Conservation (phyloP, 2,113 vertebrate species). For the Dissostichus mawsoni region DNA sequence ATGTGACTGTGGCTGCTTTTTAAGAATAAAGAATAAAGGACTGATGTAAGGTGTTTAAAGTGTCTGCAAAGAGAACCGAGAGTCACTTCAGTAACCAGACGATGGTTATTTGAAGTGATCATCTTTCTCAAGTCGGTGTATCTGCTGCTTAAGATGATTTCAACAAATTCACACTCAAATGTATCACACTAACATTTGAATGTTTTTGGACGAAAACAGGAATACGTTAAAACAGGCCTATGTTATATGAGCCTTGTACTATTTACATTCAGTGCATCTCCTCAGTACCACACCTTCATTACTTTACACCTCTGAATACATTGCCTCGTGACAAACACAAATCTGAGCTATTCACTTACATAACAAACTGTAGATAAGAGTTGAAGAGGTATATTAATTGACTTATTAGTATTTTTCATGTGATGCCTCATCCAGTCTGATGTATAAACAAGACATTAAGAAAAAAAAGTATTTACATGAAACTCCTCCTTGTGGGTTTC, state of each 20-base stretch:
- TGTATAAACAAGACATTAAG: background rate
- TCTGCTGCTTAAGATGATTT: slow-evolving; percentile 17
- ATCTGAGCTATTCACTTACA: background rate
- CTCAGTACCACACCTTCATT: background rate
- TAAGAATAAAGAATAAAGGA: slow-evolving; percentile 20
- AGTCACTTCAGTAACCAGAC: slow-evolving; percentile 3
- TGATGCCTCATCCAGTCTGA: background rate
- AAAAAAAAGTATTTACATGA: background rate
- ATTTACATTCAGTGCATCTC: background rate
- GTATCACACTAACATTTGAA: background rate
- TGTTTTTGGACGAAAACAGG: slow-evolving; percentile 12
- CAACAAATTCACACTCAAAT: background rate
- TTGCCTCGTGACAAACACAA: background rate
- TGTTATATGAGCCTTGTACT: background rate
- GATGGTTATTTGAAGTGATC: slow-evolving; percentile 34
- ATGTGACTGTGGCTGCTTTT: background rate
- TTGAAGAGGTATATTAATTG: too few species aligned
- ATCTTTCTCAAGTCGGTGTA: slow-evolving; percentile 8
- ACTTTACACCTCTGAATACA: background rate
- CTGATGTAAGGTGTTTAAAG: background rate
- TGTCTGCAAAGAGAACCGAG: background rate
- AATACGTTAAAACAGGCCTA: background rate
- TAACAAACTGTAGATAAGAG: background rate
- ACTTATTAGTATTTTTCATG: background rate
- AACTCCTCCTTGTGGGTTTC: slow-evolving; percentile 23